Evolutionary conservation across 2,888 invertebrate species (phyloP).

Genomic region (Chalcis sispes): DNA sequence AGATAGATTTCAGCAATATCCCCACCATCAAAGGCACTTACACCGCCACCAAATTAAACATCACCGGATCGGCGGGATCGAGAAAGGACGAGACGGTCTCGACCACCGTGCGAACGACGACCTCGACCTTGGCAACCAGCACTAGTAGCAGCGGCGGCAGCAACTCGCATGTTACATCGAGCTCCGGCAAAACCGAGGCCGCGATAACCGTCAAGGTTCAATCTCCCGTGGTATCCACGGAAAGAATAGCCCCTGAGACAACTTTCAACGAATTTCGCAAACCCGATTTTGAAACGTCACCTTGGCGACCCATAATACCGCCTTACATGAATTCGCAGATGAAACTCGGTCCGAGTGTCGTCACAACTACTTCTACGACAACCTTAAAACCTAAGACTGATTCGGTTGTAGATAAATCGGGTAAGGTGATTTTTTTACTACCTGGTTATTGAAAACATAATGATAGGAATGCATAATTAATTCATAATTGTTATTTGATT

Average conservation of each 20-base stretch:
- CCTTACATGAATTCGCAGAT: conserved; percentile 66
- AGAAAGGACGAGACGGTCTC: conserved; percentile 63
- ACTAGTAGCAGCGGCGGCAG: neutral
- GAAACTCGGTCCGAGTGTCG: conserved; percentile 59
- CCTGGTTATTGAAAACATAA: too few species aligned
- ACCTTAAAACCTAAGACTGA: neutral
- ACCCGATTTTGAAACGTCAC: conserved; percentile 72
- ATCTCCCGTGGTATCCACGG: conserved; percentile 32
- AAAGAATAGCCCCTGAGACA: conserved; percentile 43
- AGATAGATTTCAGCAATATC: conserved; percentile 71
- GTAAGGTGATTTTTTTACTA: conserved; percentile 10
- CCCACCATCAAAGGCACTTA: conserved; percentile 74
- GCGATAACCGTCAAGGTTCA: neutral
- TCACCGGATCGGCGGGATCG: conserved; percentile 55
- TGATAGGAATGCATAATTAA: too few species aligned
- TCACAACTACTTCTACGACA: conserved; percentile 30
- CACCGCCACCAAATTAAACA: conserved; percentile 70
- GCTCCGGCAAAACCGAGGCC: neutral
- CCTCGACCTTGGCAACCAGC: neutral
- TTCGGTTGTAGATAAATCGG: conserved; percentile 3
- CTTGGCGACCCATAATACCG: conserved; percentile 73
- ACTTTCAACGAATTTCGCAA: conserved; percentile 67
- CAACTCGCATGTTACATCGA: neutral
- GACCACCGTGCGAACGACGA: conserved; percentile 69
- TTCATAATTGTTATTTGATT: too few species aligned